Evolutionary conservation across 2,113 vertebrate species (phyloP).

Genomic region (Athene cunicularia): DNA sequence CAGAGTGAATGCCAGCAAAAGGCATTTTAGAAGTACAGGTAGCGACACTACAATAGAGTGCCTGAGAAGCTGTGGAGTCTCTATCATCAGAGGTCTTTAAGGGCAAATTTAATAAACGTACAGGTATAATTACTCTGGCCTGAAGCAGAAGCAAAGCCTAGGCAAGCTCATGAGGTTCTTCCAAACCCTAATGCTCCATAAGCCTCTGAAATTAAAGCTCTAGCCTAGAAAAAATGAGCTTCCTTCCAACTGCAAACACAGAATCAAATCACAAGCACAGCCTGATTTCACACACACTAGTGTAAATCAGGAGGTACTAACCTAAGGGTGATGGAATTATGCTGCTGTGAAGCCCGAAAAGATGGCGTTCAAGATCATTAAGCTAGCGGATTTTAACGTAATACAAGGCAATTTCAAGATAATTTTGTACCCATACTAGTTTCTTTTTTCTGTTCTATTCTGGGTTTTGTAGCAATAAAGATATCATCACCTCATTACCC

Average conservation of each 20-base stretch:
- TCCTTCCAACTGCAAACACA: not conserved
- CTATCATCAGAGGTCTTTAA: not conserved
- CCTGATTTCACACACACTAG: not conserved
- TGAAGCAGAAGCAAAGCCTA: not conserved
- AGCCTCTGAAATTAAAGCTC: not conserved
- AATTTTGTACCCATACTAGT: not conserved
- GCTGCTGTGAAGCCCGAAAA: not conserved
- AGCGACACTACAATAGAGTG: fast-evolving
- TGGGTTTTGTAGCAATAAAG: not conserved
- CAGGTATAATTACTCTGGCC: not conserved
- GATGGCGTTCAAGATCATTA: not conserved
- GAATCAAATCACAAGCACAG: not conserved
- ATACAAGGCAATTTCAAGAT: not conserved
- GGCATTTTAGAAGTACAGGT: not conserved
- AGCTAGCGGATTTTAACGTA: not conserved
- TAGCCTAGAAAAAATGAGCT: not conserved
- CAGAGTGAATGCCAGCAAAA: not conserved
- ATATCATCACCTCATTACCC: not conserved
- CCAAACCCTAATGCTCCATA: not conserved
- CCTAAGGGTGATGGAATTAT: not conserved
- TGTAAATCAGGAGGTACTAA: not conserved
- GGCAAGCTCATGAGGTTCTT: not conserved
- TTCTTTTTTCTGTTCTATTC: not conserved
- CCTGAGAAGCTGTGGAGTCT: not conserved
- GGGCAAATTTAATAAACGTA: not conserved